Evolutionary conservation across 1,140 invertebrate genomes (phyloP), one percentile per base, ranked within the genome.

Genomic region (Drosophila carrolli): DNA sequence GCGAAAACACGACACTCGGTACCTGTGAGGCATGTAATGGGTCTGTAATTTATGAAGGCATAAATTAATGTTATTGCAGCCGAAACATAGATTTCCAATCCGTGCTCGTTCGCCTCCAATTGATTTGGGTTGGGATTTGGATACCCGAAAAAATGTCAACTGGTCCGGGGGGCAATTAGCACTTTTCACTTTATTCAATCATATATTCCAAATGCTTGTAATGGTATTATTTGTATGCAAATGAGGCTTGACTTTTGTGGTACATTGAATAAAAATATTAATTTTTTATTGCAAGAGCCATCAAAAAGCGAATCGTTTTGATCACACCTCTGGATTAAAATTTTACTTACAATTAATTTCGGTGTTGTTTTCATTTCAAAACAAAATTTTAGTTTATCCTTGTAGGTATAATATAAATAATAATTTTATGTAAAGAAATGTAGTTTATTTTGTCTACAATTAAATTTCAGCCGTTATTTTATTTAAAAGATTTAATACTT

Each of bases 1-100:
- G 59, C 72, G 43, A 76, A 72, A 68, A 83, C 82, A 86, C 63
- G 83, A 88, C 71, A 66, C 60, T n/a, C 19, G 44, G 62, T 61
- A 88, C 82, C 56, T 86, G 79, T 66, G 61, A 38, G 35, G 66
- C 83, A 73, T 82, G 71, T 83, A 79, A 86, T 86, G 65, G 78
- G 75, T 13, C 8, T 58, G 61, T 82, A 76, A 86, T 88, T 86
- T 82, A 86, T 76, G 44, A 56, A 58, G 66, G 29, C 71, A 76
- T 75, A 70, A 74, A 74, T 56, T 74, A 86, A 81, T 81, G 58
- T 47, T 57, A 51, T 47, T 37, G 23, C 16, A 27, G 11, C n/a
- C 11, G 8, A 55, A 74, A 23, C 19, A 66, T 51, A 29, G 37
- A 41, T 70, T 57, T 70, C 38, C 5, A 32, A 35, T 56, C 10